A percentile compares a stretch with the other conserved stretches of the same genome.
These are phyloP conservation scores for Damaliscus lunatus DNA, from an alignment of 2,113 vertebrate genomes.

Conservation along the genomic window DNA sequence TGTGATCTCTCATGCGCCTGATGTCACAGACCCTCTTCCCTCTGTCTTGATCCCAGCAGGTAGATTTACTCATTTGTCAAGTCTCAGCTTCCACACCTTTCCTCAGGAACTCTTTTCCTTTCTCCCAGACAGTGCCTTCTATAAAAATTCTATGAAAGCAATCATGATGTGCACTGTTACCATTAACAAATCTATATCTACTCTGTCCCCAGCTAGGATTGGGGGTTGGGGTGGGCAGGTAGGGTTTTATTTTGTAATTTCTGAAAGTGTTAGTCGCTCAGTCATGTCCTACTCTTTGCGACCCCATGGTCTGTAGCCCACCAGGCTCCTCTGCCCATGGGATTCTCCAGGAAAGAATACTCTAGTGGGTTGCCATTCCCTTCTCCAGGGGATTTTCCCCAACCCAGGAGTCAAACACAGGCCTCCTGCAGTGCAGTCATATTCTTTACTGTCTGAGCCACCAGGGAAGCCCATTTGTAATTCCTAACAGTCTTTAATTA, in stretches of 20 bases:
- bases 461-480: background rate
- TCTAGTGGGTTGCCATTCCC: background rate
- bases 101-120: background rate
- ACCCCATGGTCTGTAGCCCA: background rate
- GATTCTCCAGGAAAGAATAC: background rate
- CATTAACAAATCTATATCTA: background rate
- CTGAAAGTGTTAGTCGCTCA: background rate
- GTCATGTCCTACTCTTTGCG: background rate
- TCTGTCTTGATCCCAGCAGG: background rate
- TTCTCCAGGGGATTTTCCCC: background rate
- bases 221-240: background rate
- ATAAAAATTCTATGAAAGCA: background rate
- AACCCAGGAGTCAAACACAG: background rate
- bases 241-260: background rate
- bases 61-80: background rate
- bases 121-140: background rate
- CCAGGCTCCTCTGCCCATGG: background rate
- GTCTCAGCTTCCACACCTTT: background rate
- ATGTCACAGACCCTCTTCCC: background rate
- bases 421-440: background rate
- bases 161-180: background rate
- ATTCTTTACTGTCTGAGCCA: background rate
- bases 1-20: rapidly evolving
- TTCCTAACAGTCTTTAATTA: background rate
- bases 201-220: background rate